Percentiles rank a stretch among this genome's conserved stretches.
These are phyloP conservation scores for Cataglyphis altisquamis DNA, from an alignment of 2,888 invertebrate species.

Conservation along the genomic window DNA sequence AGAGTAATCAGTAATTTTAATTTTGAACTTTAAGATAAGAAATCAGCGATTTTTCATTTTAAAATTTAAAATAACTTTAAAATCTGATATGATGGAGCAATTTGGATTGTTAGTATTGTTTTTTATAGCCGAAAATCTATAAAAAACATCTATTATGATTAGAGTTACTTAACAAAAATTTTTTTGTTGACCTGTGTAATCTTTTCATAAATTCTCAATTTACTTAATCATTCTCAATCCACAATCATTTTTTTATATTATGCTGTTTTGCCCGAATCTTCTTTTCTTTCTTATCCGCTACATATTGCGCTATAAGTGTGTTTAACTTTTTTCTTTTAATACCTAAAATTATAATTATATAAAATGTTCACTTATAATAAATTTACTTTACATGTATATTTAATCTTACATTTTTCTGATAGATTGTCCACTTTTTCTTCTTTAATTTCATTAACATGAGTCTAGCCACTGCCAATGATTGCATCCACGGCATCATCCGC, in stretches of 20 bases:
- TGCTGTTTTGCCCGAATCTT: not conserved
- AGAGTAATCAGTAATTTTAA: too few species aligned
- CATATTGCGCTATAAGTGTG: not conserved
- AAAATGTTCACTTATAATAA: not conserved
- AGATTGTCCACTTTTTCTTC: not conserved
- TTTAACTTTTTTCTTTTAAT: not conserved
- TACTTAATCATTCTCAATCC: not conserved
- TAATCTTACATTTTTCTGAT: not conserved
- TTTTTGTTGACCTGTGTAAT: too few species aligned
- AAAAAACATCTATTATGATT: too few species aligned
- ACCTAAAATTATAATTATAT: slow-evolving; percentile 18
- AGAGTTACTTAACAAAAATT: too few species aligned
- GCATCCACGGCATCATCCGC: not conserved
- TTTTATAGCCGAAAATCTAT: too few species aligned
- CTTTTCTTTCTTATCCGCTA: not conserved
- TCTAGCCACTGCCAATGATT: slow-evolving; percentile 12
- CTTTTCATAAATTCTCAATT: not conserved
- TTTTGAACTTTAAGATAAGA: too few species aligned
- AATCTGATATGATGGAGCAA: too few species aligned
- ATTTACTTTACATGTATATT: slow-evolving; percentile 1
- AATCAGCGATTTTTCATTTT: too few species aligned
- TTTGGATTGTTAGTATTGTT: too few species aligned
- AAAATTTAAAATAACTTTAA: too few species aligned
- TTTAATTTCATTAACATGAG: not conserved
- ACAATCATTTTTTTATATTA: not conserved